Evolutionary conservation across 2,113 vertebrate species (phyloP), one percentile per base, ranked within the genome.

Genomic region (Hydropotes inermis): DNA sequence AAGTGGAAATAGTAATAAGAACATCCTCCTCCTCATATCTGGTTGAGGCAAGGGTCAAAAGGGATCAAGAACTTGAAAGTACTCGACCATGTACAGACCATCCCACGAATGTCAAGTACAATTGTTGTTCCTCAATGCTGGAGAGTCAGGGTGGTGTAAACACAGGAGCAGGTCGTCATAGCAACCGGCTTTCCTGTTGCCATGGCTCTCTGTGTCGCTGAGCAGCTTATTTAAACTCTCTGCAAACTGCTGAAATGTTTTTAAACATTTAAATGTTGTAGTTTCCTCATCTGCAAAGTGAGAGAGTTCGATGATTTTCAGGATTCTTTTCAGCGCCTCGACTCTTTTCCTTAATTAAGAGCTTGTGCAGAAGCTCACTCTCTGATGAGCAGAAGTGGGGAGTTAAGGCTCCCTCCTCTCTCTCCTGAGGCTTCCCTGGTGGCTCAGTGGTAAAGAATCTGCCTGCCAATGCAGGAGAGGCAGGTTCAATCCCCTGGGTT

Each of bases 211-310:
- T 36, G 30, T 17, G 10, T 81, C 10, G 3, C 57, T 39, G 60
- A 64, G 55, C 57, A 82, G 52, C 93, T 85, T 78, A 23, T 70
- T 96, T 55, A 55, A 78, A 87, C 57, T 60, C 55, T 17, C 79
- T 54, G 55, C 12, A 50, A 61, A 70, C 16, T 14, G 47, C 47
- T 86, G 23, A 83, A 67, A 84, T 84, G 28, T 64, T 60, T 93
- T 83, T n/a, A 74, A 91, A 78, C 16, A 39, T 85, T 85, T 85
- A n/a, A 91, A 12, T 54, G 3, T 4, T 88, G 16, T 91, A 2
- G 19, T 96, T 95, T 93, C 61, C 64, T 96, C 61, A 70, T 64
- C 86, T 87, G 45, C 79, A 91, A 79, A 86, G 85, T 43, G 30
- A 85, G 45, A 45, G 74, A 5, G 36, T 55, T 43, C 1, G 6